These are phyloP conservation scores for Drosophila ironensis DNA, from an alignment of 1,140 invertebrate genomes.

Conservation along the genomic window DNA sequence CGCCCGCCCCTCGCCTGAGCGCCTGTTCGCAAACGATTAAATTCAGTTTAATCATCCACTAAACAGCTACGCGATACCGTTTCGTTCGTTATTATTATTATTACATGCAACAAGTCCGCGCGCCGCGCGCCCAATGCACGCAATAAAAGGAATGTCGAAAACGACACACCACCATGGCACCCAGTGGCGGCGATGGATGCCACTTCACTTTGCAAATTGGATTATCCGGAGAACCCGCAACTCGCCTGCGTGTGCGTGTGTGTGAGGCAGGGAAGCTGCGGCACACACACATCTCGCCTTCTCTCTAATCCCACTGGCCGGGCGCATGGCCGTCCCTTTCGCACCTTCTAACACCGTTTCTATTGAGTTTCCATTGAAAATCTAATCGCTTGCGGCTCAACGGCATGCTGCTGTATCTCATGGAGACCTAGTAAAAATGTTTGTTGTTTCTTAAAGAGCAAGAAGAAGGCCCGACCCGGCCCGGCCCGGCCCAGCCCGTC, in stretches of 20 bases:
- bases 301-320: constrained; percentile 37
- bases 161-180: constrained; percentile 17
- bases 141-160: constrained; percentile 40
- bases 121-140: no score
- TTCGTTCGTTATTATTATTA: constrained; percentile 81
- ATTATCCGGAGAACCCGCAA: constrained; percentile 69
- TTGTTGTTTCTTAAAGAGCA: constrained; percentile 81
- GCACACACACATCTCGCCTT: constrained; percentile 11
- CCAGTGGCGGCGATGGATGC: neutral
- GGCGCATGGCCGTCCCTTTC: constrained; percentile 58
- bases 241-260: no score
- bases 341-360: constrained; percentile 76
- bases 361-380: constrained; percentile 79
- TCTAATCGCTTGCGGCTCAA: constrained; percentile 59
- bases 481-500: no score
- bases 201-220: constrained; percentile 57
- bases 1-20: constrained; percentile 46
- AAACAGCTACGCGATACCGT: constrained; percentile 79
- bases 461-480: constrained; percentile 68
- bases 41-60: constrained; percentile 82
- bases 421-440: constrained; percentile 80
- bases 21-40: constrained; percentile 82
- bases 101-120: constrained; percentile 69
- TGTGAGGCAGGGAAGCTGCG: constrained; percentile 19
- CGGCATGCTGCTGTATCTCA: constrained; percentile 70